phyloP scores from a whole-genome alignment of 2,888 invertebrate species.

The Drosophila demipolita region DNA sequence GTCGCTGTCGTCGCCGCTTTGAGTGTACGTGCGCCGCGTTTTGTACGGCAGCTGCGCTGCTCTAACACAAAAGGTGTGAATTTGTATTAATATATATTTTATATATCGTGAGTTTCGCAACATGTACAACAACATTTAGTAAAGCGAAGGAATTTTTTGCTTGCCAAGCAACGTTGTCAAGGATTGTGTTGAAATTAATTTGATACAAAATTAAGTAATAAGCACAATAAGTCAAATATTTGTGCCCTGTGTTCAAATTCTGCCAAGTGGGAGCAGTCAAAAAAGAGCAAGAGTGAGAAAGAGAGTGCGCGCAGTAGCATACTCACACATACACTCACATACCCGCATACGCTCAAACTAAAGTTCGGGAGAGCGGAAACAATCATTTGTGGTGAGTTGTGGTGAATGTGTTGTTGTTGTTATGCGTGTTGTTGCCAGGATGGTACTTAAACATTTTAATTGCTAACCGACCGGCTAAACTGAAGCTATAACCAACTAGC shows the following conservation, averaged over 20 bases:
- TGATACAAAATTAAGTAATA: constrained; percentile 49
- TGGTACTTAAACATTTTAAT: constrained; percentile 48
- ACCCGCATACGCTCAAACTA: constrained; percentile 39
- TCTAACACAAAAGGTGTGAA: constrained; percentile 62
- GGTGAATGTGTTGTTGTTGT: constrained; percentile 31
- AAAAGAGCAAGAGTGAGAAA: constrained; percentile 40
- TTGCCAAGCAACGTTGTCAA: constrained; percentile 36
- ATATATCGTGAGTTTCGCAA: constrained; percentile 24
- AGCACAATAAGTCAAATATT: constrained; percentile 43
- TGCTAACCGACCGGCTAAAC: constrained; percentile 42
- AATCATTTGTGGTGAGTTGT: constrained; percentile 68
- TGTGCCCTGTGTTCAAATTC: constrained; percentile 64
- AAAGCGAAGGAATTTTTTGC: constrained; percentile 18
- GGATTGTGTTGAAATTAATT: constrained; percentile 53
- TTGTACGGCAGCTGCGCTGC: constrained; percentile 69
- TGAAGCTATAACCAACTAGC: constrained; percentile 3
- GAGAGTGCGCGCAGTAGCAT: constrained; percentile 60
- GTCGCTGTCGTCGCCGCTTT: constrained; percentile 62
- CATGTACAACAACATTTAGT: constrained; percentile 31
- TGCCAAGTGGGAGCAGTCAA: constrained; percentile 49
- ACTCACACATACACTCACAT: constrained; percentile 43
- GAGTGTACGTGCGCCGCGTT: constrained; percentile 70
- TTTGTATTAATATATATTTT: constrained; percentile 37
- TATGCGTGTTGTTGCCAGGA: constrained; percentile 46
- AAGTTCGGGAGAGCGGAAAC: constrained; percentile 64